phyloP scores from a whole-genome alignment of 2,113 vertebrate genomes.

The Cephalopterus ornatus region DNA sequence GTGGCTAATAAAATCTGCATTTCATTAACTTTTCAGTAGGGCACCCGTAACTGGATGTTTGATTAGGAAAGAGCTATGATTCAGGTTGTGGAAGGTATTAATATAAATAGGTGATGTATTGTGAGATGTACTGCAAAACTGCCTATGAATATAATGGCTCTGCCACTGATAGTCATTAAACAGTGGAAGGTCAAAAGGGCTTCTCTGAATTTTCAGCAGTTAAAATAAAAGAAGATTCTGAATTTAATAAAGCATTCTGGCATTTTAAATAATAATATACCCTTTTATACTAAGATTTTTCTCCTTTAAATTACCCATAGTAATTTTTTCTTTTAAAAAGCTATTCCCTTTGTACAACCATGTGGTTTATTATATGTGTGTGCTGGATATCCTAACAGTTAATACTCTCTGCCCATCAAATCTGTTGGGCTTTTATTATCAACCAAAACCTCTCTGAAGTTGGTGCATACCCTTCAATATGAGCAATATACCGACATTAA shows the following conservation, averaged over 20 bases:
- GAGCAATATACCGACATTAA: rapidly evolving
- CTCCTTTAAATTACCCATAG: not conserved
- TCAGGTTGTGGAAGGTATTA: not conserved
- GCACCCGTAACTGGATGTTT: not conserved
- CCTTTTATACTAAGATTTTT: not conserved
- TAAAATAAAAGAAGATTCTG: not conserved
- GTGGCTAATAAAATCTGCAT: constrained; percentile 19
- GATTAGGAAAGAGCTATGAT: not conserved
- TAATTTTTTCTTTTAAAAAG: not conserved
- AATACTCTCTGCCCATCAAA: not conserved
- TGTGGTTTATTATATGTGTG: not conserved
- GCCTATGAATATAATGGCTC: not conserved
- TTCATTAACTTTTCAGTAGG: constrained; percentile 31
- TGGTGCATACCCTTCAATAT: not conserved
- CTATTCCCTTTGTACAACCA: not conserved
- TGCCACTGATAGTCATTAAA: not conserved
- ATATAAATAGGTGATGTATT: not conserved
- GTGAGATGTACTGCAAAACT: not conserved
- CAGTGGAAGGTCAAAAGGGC: not conserved
- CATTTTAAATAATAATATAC: not conserved
- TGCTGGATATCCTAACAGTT: not conserved
- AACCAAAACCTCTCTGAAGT: not conserved
- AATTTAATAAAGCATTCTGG: not conserved
- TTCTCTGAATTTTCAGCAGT: not conserved
- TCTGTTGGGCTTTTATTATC: not conserved